Conservation (phyloP, 1,140 invertebrate genomes). For the Riptortus pedestris region DNA sequence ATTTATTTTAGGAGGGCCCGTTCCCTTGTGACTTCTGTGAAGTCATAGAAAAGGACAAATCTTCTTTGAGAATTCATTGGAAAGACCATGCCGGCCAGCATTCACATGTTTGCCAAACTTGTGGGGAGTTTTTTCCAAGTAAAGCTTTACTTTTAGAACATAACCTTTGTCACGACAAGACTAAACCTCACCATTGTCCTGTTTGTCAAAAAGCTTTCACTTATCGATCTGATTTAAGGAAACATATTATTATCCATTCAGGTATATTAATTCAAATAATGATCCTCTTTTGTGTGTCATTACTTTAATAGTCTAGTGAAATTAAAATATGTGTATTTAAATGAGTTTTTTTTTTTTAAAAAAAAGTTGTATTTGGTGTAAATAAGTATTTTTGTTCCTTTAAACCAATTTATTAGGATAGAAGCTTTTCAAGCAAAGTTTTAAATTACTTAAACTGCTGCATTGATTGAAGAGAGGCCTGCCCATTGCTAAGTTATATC, state of each 20-base stretch:
- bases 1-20: conserved; percentile 28
- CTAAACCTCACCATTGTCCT: conserved; percentile 44
- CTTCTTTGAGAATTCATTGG: conserved; percentile 31
- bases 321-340: no score
- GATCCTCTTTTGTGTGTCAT: no score
- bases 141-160: conserved; percentile 43
- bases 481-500: no score
- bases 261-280: conserved; percentile 28
- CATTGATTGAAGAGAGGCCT: no score
- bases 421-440: no score
- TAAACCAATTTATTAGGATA: no score
- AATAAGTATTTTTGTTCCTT: not conserved
- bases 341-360: no score
- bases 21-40: conserved; percentile 33
- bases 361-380: no score
- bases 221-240: conserved; percentile 31
- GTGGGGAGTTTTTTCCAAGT: conserved; percentile 42
- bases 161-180: conserved; percentile 45
- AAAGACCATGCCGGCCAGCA: conserved; percentile 43
- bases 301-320: no score
- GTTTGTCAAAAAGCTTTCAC: conserved; percentile 35
- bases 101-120: conserved; percentile 44
- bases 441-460: no score
- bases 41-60: conserved; percentile 27
- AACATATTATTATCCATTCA: conserved; percentile 32